Evolutionary conservation across 2,888 invertebrate species (phyloP).

Genomic region (Hydriomena furcata): DNA sequence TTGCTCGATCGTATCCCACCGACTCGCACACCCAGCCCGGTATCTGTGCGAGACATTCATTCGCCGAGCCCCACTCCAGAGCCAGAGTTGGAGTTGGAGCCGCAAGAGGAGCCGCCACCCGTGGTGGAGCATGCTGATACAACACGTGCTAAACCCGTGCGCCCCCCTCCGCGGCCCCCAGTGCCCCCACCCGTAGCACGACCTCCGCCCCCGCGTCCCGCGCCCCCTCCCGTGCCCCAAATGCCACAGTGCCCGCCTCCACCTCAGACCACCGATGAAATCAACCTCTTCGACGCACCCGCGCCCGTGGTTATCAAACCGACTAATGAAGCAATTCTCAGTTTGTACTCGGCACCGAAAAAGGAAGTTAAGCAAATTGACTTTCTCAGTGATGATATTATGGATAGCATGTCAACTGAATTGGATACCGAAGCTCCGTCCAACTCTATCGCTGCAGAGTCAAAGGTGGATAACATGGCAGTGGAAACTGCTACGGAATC

Average conservation of each 20-base stretch:
- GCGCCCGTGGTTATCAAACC: constrained; percentile 76
- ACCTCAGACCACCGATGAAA: constrained; percentile 61
- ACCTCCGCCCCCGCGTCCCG: constrained; percentile 75
- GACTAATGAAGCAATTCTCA: constrained; percentile 84
- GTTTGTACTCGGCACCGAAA: constrained; percentile 79
- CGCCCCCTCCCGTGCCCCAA: constrained; percentile 72
- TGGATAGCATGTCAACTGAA: constrained; percentile 57
- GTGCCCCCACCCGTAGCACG: constrained; percentile 70
- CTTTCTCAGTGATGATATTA: constrained; percentile 83
- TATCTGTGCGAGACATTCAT: constrained; percentile 91
- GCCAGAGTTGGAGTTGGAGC: constrained; percentile 62
- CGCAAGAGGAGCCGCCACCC: constrained; percentile 42
- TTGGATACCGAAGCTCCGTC: constrained; percentile 36
- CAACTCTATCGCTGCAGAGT: constrained; percentile 10
- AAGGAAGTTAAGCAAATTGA: constrained; percentile 77
- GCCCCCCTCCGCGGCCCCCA: constrained; percentile 52
- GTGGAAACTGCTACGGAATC: constrained; percentile 25
- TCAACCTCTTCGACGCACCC: constrained; percentile 84
- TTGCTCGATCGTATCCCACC: constrained; percentile 92
- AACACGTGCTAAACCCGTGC: constrained; percentile 50
- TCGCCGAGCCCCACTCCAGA: constrained; percentile 93
- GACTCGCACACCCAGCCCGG: constrained; percentile 94
- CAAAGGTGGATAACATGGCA: constrained; percentile 38
- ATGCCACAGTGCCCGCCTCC: constrained; percentile 42
- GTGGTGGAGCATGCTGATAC: constrained; percentile 37